phyloP scores from a whole-genome alignment of 2,113 vertebrate species.

The Cavia aperea region DNA sequence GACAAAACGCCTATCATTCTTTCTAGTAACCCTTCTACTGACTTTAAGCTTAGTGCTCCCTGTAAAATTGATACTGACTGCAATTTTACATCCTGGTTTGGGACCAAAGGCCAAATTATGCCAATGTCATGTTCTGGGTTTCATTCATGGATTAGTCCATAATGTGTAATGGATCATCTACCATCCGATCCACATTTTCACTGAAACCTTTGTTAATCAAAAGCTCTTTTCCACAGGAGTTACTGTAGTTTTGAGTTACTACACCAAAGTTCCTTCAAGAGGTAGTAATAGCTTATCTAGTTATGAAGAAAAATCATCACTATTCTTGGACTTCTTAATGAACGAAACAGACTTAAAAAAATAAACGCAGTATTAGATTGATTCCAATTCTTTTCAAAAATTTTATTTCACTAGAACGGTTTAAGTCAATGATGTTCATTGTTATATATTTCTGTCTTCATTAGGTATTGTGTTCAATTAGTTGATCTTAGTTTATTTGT shows the following conservation, averaged over 20 bases:
- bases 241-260: background rate
- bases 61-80: background rate
- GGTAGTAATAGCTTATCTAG: background rate
- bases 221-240: background rate
- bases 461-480: background rate
- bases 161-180: background rate
- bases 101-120: background rate
- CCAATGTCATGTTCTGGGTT: background rate
- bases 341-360: background rate
- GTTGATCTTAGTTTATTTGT: background rate
- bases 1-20: background rate
- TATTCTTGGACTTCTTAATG: background rate
- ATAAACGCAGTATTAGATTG: background rate
- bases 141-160: background rate
- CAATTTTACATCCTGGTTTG: background rate
- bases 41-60: background rate
- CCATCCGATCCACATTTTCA: background rate
- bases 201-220: background rate
- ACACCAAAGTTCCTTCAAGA: background rate
- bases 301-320: background rate
- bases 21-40: rapidly evolving
- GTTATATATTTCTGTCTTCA: background rate
- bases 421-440: background rate
- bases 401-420: background rate
- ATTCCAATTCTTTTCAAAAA: background rate